Conservation (phyloP, 2,113 vertebrate species). For the Hippocampus zosterae region DNA sequence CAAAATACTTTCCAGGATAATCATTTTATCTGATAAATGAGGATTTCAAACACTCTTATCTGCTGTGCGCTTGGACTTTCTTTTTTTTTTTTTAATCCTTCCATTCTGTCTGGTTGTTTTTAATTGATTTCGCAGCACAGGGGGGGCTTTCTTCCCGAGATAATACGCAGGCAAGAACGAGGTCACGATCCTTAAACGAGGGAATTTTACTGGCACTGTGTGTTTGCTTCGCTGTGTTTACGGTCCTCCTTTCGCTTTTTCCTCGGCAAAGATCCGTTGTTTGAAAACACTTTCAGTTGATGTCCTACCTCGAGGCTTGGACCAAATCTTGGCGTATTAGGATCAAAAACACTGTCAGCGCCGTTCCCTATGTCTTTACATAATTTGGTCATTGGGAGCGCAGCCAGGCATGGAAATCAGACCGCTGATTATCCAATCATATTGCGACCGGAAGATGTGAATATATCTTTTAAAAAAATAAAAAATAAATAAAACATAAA, state of each 20-base stretch:
- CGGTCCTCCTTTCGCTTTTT: slow-evolving; percentile 50
- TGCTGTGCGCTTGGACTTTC: slow-evolving; percentile 61
- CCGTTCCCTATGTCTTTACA: slow-evolving; percentile 65
- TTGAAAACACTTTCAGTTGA: slow-evolving; percentile 39
- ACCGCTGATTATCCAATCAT: slow-evolving; percentile 52
- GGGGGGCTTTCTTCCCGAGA: slow-evolving; percentile 63
- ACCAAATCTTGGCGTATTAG: slow-evolving; percentile 62
- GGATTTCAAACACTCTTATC: slow-evolving; percentile 76
- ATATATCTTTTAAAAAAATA: slow-evolving; percentile 33
- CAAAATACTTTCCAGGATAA: slow-evolving; percentile 68
- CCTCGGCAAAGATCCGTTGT: slow-evolving; percentile 33
- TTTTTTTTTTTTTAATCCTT: slow-evolving; percentile 71
- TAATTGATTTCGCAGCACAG: slow-evolving; percentile 70
- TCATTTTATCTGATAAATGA: slow-evolving; percentile 78
- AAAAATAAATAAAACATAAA: slow-evolving; percentile 40
- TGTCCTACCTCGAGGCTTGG: slow-evolving; percentile 47
- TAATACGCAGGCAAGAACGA: slow-evolving; percentile 66
- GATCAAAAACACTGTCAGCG: slow-evolving; percentile 51
- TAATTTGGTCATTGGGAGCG: slow-evolving; percentile 57
- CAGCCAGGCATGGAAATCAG: slow-evolving; percentile 52
- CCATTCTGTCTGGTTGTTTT: slow-evolving; percentile 65
- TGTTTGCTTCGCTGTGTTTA: slow-evolving; percentile 35
- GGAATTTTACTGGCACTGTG: slow-evolving; percentile 48
- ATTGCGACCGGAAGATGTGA: slow-evolving; percentile 16
- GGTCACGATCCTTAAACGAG: slow-evolving; percentile 68